Conservation (phyloP, 2,113 vertebrate species). For the Gopherus evgoodei region DNA sequence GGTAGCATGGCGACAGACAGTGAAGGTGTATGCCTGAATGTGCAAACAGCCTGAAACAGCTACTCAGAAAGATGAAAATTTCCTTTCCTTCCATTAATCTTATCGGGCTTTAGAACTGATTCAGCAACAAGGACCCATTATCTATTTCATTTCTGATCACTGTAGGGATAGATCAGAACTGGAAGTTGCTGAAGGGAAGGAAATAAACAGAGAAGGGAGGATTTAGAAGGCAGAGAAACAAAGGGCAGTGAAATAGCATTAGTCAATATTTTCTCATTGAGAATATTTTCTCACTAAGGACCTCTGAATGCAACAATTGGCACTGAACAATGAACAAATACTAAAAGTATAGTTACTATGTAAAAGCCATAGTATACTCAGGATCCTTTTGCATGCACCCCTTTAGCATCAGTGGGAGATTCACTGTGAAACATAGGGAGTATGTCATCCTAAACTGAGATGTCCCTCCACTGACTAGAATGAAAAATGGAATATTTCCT, state of each 20-base stretch:
- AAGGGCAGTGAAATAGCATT: neutral
- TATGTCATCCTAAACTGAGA: neutral
- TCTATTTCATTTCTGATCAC: neutral
- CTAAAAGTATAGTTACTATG: neutral
- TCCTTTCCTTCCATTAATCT: neutral
- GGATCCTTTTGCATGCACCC: neutral
- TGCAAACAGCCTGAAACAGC: neutral
- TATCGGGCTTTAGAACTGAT: neutral
- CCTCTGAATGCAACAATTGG: neutral
- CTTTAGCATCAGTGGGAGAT: neutral
- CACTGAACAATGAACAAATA: neutral
- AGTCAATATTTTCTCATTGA: neutral
- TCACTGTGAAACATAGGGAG: neutral
- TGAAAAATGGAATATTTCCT: neutral
- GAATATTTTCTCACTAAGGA: neutral
- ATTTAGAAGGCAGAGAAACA: neutral
- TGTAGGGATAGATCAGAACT: neutral
- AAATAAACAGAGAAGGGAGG: neutral
- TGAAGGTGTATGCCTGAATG: neutral
- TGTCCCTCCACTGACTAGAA: neutral
- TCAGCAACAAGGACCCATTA: neutral
- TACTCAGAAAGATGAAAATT: neutral
- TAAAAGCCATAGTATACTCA: neutral
- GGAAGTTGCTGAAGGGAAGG: neutral
- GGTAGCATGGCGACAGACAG: neutral